phyloP scores from a whole-genome alignment of 2,797 vertebrate species.

The Carcharodon carcharias region DNA sequence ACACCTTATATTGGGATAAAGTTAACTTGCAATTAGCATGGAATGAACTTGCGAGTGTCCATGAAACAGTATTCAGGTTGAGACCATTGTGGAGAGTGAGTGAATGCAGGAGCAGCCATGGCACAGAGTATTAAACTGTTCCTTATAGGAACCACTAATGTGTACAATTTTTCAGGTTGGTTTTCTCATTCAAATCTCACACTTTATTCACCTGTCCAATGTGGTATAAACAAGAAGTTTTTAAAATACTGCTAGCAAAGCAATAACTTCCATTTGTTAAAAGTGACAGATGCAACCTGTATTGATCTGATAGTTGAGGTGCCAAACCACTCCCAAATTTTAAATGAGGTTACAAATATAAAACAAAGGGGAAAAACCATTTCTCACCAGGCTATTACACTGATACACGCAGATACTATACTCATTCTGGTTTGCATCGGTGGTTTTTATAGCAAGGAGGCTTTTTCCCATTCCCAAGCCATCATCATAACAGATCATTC shows the following conservation, averaged over 20 bases:
- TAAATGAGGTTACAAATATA: background rate
- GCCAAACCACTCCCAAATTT: background rate
- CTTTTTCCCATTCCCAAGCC: conserved; percentile 87
- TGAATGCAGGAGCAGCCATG: background rate
- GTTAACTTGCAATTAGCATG: background rate
- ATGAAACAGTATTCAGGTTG: background rate
- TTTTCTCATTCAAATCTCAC: background rate
- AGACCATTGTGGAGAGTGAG: background rate
- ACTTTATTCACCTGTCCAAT: background rate
- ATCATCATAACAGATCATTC: conserved; percentile 93
- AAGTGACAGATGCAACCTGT: background rate
- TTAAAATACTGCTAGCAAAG: background rate
- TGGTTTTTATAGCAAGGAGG: conserved; percentile 86
- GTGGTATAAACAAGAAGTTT: background rate
- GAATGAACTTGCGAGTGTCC: background rate
- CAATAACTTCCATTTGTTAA: no score
- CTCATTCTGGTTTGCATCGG: conserved; percentile 69
- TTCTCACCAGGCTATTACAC: conserved; percentile 82
- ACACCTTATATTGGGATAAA: background rate
- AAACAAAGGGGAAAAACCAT: background rate
- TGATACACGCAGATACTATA: conserved; percentile 95
- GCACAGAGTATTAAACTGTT: background rate
- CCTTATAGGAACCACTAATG: background rate
- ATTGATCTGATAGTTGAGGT: background rate
- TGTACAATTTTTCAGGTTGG: background rate